Evolutionary conservation across 1,140 invertebrate genomes (phyloP), one percentile per base, ranked within the genome.

Genomic region (Trachymyrmex cornetzi): DNA sequence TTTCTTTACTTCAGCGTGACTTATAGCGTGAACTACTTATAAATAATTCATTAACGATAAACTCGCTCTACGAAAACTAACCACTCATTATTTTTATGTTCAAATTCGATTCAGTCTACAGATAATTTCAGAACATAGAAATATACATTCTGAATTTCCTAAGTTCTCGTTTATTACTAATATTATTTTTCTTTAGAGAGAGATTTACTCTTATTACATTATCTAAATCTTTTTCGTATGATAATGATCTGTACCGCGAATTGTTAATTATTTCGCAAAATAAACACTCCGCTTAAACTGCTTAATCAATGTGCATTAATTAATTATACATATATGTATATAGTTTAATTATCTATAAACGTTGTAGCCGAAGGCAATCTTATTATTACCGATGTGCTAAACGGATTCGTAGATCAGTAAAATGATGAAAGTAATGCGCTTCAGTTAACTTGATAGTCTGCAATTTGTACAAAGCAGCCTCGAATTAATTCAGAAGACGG

Each of bases 351-450:
- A 48, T 59, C 22, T 71, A 81, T 55, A 57, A 44, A 82, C 16
- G 16, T 38, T 38, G 14, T 19, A 9, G 11, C 12, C 1, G 30
- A 57, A 50, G 9, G 63, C 14, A 30, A 53, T 69, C 48, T 80
- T 80, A 27, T 30, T 71, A 27, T 38, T 38, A 27, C 30, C n/a
- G 12, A 30, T 19, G 27, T 34, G 77, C 38, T 53, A 16, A 79
- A 19, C 19, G 66, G 27, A 67, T 44, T 16, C n/a, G 4, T 34
- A 59, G 53, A 27, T 38, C 50, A 57, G 67, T 24, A 72, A 44
- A 44, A 48, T 74, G 34, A 48, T 82, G 80, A 74, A 82, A 82
- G 53, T 82, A 82, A 82, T 44, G 53, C 67, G 24, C 12, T 44
- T 81, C 66, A 57, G 16, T n/a, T 53, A 48, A 57, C 79, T 59